Percentiles rank a stretch among this genome's conserved stretches.
Conservation (phyloP, 1,140 invertebrate species). For the Lucilia cuprina region DNA sequence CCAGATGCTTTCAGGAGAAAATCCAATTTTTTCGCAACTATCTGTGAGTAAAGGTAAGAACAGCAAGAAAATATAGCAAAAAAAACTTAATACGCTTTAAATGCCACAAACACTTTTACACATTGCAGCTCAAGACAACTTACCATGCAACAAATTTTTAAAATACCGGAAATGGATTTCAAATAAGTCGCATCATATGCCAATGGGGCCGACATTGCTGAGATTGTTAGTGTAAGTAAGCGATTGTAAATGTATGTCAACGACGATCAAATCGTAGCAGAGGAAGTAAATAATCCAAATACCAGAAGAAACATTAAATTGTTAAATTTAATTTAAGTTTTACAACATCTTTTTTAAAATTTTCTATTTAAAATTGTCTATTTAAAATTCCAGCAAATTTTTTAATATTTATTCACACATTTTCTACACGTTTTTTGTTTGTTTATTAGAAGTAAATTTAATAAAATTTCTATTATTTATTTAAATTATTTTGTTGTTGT, state of each 20-base stretch:
- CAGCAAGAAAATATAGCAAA: neutral
- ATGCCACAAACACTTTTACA: neutral
- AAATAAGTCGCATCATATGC: constrained; percentile 30
- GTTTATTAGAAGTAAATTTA: neutral
- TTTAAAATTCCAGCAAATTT: neutral
- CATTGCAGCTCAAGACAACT: neutral
- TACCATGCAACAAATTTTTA: constrained; percentile 36
- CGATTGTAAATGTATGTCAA: neutral
- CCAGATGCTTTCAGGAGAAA: no score
- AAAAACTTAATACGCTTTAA: neutral
- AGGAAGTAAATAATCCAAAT: neutral
- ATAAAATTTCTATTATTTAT: neutral
- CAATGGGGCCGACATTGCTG: constrained; percentile 20
- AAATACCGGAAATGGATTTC: constrained; percentile 25
- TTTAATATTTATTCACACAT: neutral
- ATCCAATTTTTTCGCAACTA: no score
- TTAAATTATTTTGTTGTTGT: neutral
- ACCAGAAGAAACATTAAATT: neutral
- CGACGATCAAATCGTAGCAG: neutral
- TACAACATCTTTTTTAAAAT: neutral
- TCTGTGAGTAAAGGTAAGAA: neutral
- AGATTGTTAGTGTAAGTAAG: neutral
- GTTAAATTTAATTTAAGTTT: neutral
- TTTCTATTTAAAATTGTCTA: neutral
- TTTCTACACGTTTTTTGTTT: neutral